These are phyloP conservation scores for Margarornis squamiger DNA, from an alignment of 2,797 vertebrate genomes.

Conservation along the genomic window DNA sequence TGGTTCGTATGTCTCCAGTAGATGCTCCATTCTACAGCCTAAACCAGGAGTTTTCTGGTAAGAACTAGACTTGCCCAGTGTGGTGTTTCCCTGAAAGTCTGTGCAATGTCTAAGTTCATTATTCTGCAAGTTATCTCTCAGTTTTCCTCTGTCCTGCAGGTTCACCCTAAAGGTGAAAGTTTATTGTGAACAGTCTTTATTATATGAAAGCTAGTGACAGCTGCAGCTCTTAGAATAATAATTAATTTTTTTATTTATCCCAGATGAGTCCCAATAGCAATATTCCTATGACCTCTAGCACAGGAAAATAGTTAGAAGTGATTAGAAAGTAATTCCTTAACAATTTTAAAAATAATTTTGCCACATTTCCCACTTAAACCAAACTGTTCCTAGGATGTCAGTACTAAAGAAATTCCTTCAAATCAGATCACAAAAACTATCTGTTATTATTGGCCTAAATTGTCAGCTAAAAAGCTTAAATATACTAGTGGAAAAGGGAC, in stretches of 20 bases:
- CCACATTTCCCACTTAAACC: background rate
- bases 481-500: background rate
- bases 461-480: background rate
- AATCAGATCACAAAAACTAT: background rate
- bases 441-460: background rate
- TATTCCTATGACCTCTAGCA: background rate
- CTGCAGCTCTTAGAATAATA: background rate
- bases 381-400: background rate
- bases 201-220: background rate
- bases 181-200: background rate
- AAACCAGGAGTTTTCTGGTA: background rate
- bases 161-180: background rate
- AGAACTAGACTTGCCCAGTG: background rate
- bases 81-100: background rate
- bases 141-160: background rate
- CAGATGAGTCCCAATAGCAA: background rate
- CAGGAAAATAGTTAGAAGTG: background rate
- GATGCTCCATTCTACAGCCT: too few relatives aligned
- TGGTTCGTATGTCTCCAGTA: too few relatives aligned
- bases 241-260: background rate
- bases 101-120: background rate
- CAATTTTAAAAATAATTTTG: background rate
- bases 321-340: background rate
- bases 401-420: background rate
- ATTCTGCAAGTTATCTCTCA: background rate